phyloP scores from a whole-genome alignment of 2,888 invertebrate species.

The Pterostichus niger region DNA sequence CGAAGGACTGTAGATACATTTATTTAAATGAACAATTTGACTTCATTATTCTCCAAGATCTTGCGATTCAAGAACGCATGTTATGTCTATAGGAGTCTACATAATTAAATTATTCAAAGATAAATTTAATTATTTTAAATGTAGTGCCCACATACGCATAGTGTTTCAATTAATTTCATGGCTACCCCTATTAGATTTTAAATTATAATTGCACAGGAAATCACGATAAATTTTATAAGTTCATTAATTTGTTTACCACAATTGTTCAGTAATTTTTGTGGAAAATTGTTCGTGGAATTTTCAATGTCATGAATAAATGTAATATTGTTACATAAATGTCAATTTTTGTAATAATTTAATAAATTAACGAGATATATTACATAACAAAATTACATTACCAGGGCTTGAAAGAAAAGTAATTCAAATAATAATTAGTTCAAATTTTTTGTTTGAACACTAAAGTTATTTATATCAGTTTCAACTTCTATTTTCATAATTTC shows the following conservation, averaged over 20 bases:
- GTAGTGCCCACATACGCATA: constrained; percentile 3
- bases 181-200: constrained; percentile 18
- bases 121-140: constrained; percentile 34
- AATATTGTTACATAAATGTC: not conserved
- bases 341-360: constrained; percentile 2
- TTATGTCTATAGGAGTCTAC: not conserved
- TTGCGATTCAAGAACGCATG: constrained; percentile 17
- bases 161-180: constrained; percentile 19
- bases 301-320: constrained; percentile 10
- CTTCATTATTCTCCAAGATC: constrained; percentile 30
- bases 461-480: too few species aligned
- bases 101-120: not conserved
- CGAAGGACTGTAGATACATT: constrained; percentile 37
- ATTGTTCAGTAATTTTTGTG: not conserved
- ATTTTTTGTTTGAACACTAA: too few species aligned
- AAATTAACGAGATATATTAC: not conserved
- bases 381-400: too few species aligned
- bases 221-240: not conserved
- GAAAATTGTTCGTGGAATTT: constrained; percentile 20
- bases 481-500: too few species aligned
- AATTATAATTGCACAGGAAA: constrained; percentile 7
- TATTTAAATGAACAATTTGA: constrained; percentile 47
- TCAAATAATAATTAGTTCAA: too few species aligned
- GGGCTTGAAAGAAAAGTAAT: too few species aligned
- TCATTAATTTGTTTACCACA: constrained; percentile 5